These are phyloP conservation scores for Diarsia rubi DNA, from an alignment of 2,888 invertebrate genomes.

Conservation along the genomic window DNA sequence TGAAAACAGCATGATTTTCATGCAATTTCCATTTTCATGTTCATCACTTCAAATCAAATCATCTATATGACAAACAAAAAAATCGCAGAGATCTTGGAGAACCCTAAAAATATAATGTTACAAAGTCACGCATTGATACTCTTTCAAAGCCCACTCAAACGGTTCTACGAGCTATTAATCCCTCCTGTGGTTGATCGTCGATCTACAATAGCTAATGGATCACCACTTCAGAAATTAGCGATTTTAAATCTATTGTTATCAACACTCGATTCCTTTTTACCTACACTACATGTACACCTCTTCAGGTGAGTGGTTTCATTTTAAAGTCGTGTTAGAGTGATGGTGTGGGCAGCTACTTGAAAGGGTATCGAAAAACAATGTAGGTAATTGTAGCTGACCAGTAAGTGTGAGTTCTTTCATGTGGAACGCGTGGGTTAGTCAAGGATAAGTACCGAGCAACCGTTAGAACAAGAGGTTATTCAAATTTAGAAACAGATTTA, in stretches of 20 bases:
- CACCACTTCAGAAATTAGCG: conserved; percentile 60
- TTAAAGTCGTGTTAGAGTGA: conserved; percentile 44
- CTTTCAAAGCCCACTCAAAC: conserved; percentile 73
- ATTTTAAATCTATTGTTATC: conserved; percentile 64
- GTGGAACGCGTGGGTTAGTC: conserved; percentile 2
- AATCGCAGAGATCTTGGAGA: conserved; percentile 22
- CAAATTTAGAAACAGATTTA: not conserved
- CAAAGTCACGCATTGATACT: conserved; percentile 77
- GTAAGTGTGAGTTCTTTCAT: not conserved
- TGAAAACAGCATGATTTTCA: too few relatives aligned
- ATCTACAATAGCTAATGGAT: conserved; percentile 55
- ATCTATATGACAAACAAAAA: not conserved
- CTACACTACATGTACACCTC: conserved; percentile 15
- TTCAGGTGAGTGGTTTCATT: conserved; percentile 58
- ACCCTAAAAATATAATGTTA: conserved; percentile 62
- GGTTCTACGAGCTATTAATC: conserved; percentile 73
- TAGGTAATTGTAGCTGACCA: conserved; percentile 32
- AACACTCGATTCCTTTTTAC: conserved; percentile 38
- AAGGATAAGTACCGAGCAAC: not conserved
- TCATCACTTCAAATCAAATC: too few relatives aligned
- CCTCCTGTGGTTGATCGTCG: conserved; percentile 50
- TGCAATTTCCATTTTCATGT: too few relatives aligned
- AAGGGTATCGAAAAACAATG: conserved; percentile 31
- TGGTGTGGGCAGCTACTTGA: conserved; percentile 40
- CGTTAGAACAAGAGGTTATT: not conserved